Base-by-base conservation (phyloP, 2,113 vertebrate genomes). In the Aegithalos caudatus region DNA sequence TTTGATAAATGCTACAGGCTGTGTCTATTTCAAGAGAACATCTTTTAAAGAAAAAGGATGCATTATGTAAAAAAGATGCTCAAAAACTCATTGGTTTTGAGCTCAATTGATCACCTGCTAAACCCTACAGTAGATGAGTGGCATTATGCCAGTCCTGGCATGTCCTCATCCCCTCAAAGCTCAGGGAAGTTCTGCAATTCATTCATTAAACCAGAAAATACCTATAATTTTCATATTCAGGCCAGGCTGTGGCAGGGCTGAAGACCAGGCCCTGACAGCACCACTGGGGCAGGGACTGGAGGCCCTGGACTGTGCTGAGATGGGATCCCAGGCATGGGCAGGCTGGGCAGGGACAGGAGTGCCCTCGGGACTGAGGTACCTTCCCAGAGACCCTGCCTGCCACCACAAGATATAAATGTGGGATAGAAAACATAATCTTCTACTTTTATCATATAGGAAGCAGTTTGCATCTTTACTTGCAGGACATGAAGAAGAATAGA, bases 291-390 rank as follows among this genome's bases (percentile, higher is more conserved):
- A 56, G 28, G 61, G 61, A 18, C 61, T 66, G 70, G 25, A 28
- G 60, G 10, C 25, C 40, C 70, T 82, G 87, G 33, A 17, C 14
- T 72, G 64, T 13, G 81, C 44, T 61, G 37, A 29, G 40, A 37
- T 15, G 28, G 40, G n/a, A 31, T n/a, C 53, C 57, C 51, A 64
- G 66, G 35, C 25, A n/a, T 4, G 14, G 61, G 57, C n/a, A 81
- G n/a, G 11, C 10, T 3, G 3, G 27, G n/a, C 47, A 85, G 51
- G 57, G 66, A 67, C 44, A 27, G 1, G 23, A 56, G 33, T 11
- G 44, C 14, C 19, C 48, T 60, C 0, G 0, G 44, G 42, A 48
- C n/a, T 20, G 11, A 24, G 33, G 47, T 11, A 3, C 14, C 4
- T 33, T 37, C 33, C 31, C 14, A 0, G 42, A 73, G 38, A 31